Evolutionary conservation across 2,888 invertebrate species (phyloP).

Genomic region (Keiferia lycopersicella): DNA sequence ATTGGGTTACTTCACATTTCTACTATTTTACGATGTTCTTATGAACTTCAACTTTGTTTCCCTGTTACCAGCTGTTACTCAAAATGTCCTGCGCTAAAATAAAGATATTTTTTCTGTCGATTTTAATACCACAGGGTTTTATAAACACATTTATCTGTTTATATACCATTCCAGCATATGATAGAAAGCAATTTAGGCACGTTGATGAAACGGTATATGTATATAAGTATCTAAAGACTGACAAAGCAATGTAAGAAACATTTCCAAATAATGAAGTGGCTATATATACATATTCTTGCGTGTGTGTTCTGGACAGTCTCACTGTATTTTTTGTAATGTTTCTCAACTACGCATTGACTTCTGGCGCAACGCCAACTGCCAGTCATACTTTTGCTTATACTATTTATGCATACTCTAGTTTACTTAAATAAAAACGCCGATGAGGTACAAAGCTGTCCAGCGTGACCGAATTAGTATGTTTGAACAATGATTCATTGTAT

Average conservation of each 20-base stretch:
- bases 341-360: conserved; percentile 15
- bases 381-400: conserved; percentile 4
- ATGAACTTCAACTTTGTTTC: neutral
- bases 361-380: conserved; percentile 10
- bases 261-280: neutral
- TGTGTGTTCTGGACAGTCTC: neutral
- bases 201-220: no score
- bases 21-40: neutral
- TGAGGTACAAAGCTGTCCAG: conserved; percentile 15
- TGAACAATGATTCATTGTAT: conserved; percentile 22
- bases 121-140: no score
- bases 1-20: conserved; percentile 8
- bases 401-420: conserved; percentile 7
- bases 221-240: no score
- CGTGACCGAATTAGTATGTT: conserved; percentile 5
- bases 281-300: neutral
- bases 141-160: no score
- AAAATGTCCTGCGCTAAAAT: neutral
- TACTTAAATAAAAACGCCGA: conserved; percentile 8
- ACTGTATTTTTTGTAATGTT: conserved; percentile 10
- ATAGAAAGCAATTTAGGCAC: no score
- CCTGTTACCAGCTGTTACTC: neutral
- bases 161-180: no score
- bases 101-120: no score
- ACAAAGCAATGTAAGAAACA: no score